Percentiles rank a stretch among this genome's conserved stretches.
phyloP scores from a whole-genome alignment of 2,113 vertebrate genomes.

The Pollimyrus isidori region DNA sequence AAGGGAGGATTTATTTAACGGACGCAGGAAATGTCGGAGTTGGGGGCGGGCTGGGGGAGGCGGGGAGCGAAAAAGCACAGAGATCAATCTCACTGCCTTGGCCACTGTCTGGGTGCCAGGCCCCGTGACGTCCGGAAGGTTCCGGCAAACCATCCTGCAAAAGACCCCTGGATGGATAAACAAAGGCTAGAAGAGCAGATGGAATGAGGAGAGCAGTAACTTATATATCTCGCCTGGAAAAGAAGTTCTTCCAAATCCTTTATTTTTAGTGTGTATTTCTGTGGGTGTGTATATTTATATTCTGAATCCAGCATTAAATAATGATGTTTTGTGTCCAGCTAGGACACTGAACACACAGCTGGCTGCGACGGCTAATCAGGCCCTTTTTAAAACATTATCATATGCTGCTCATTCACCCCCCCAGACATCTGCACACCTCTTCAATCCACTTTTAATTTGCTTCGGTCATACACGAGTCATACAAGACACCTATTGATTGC shows the following conservation, averaged over 20 bases:
- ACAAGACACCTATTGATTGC: slow-evolving; percentile 30
- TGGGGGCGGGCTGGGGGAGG: not conserved
- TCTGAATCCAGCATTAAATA: not conserved
- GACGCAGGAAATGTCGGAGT: not conserved
- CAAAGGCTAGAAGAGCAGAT: not conserved
- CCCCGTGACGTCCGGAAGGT: not conserved
- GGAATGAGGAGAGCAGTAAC: not conserved
- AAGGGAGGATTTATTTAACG: not conserved
- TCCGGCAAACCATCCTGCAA: not conserved
- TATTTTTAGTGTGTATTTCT: not conserved
- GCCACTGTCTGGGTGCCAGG: not conserved
- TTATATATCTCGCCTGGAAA: not conserved
- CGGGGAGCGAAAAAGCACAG: not conserved
- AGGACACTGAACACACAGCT: not conserved
- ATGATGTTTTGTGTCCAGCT: not conserved
- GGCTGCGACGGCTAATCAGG: not conserved
- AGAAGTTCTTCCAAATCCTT: not conserved
- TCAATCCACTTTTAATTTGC: slow-evolving; percentile 33
- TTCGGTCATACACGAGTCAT: slow-evolving; percentile 20
- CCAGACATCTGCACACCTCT: slow-evolving; percentile 32
- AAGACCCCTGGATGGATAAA: not conserved
- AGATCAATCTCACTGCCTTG: not conserved
- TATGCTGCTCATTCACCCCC: slow-evolving; percentile 19
- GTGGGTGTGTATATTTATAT: not conserved
- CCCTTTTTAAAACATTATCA: not conserved